A percentile compares a stretch with the other conserved stretches of the same genome.
Evolutionary conservation across 1,140 invertebrate genomes (phyloP).

Genomic region (Bombus haemorrhoidalis): DNA sequence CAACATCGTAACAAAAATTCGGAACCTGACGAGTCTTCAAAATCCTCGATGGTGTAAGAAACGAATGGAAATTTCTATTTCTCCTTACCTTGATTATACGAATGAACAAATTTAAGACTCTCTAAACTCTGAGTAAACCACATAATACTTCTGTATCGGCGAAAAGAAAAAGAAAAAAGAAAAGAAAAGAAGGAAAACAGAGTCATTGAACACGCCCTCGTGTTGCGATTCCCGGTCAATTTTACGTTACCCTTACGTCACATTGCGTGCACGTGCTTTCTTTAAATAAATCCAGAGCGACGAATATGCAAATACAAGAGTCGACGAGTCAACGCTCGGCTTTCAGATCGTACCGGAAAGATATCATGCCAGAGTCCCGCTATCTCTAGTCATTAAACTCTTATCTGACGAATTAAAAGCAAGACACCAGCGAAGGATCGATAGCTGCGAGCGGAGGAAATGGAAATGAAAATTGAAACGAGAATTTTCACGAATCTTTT

Average conservation of each 20-base stretch:
- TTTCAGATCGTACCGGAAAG: slow-evolving; percentile 17
- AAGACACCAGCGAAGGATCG: not conserved
- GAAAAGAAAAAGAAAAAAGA: not conserved
- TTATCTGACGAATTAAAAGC: slow-evolving; percentile 37
- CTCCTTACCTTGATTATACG: not conserved
- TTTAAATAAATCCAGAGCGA: slow-evolving; percentile 7
- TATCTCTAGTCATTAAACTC: slow-evolving; percentile 44
- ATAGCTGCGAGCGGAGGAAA: not conserved
- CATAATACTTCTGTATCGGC: not conserved
- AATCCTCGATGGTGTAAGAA: not conserved
- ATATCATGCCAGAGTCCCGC: slow-evolving; percentile 14
- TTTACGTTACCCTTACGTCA: slow-evolving; percentile 23
- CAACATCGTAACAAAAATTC: not conserved
- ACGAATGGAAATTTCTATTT: not conserved
- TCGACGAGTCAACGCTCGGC: slow-evolving; percentile 12
- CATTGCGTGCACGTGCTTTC: slow-evolving; percentile 5
- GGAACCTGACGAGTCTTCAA: not conserved
- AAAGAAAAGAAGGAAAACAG: not conserved
- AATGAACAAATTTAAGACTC: not conserved
- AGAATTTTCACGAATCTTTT: not conserved
- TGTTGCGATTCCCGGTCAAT: not conserved
- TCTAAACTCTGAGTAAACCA: not conserved
- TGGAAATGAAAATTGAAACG: not conserved
- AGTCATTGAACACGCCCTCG: not conserved
- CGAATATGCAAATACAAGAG: slow-evolving; percentile 35